Percentiles rank a stretch among this genome's conserved stretches.
These are phyloP conservation scores for Troglohyphantes excavatus DNA, from an alignment of 2,888 invertebrate genomes.

Conservation along the genomic window DNA sequence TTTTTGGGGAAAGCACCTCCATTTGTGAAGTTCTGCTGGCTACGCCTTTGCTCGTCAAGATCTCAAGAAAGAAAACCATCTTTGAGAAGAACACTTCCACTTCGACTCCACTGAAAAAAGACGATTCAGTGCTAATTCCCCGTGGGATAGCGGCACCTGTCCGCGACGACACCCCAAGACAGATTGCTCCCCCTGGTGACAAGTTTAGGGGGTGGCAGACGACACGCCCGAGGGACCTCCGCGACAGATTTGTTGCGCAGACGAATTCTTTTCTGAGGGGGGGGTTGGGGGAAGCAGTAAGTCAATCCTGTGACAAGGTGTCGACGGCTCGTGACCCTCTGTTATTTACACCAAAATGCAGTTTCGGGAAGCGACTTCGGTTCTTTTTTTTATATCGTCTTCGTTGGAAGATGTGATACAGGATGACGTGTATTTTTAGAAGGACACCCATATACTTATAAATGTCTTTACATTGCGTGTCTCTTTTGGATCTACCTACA, in stretches of 20 bases:
- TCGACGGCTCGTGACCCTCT: not conserved
- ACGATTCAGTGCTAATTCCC: not conserved
- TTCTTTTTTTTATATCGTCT: too few relatives aligned
- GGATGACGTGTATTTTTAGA: too few relatives aligned
- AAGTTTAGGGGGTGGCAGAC: not conserved
- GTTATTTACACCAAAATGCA: not conserved
- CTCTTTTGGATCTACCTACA: too few relatives aligned
- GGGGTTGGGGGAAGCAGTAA: not conserved
- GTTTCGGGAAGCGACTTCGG: not conserved
- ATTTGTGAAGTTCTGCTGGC: too few relatives aligned
- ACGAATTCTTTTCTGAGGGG: not conserved
- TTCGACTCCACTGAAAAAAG: too few relatives aligned
- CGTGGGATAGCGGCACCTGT: not conserved
- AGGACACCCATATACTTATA: too few relatives aligned
- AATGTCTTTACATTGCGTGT: too few relatives aligned
- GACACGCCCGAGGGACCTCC: not conserved
- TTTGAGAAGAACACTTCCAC: too few relatives aligned
- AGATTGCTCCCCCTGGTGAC: not conserved
- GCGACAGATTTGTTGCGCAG: constrained; percentile 3
- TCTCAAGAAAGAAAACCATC: too few relatives aligned
- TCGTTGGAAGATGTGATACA: too few relatives aligned
- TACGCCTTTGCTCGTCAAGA: too few relatives aligned
- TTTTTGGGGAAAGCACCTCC: too few relatives aligned
- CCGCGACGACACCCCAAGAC: not conserved
- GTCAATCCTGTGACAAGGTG: not conserved